Evolutionary conservation across 2,888 invertebrate genomes (phyloP).

Genomic region (Drosophila neotestacea): DNA sequence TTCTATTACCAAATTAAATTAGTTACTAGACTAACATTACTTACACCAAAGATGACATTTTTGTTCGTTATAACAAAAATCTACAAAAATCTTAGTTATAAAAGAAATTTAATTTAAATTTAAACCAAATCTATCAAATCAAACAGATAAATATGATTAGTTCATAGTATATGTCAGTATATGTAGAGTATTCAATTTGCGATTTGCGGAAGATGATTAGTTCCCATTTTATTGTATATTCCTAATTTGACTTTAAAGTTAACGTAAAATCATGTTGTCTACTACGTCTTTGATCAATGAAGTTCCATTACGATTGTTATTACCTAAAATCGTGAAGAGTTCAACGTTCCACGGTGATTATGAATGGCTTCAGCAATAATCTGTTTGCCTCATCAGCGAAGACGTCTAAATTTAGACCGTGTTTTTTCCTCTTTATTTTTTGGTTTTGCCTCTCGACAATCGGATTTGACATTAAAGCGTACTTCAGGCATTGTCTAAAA

Average conservation of each 20-base stretch:
- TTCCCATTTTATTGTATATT: background rate
- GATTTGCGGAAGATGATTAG: too few species aligned
- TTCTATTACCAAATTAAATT: too few species aligned
- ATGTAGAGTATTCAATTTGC: too few species aligned
- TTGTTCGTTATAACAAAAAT: too few species aligned
- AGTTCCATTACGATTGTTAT: conserved; percentile 6
- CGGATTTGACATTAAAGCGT: conserved; percentile 66
- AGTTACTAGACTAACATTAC: too few species aligned
- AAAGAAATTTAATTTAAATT: too few species aligned
- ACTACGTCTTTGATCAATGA: conserved; percentile 11
- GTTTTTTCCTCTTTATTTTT: background rate
- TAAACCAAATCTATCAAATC: too few species aligned
- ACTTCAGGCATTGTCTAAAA: conserved; percentile 39
- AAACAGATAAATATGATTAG: too few species aligned
- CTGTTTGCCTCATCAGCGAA: conserved; percentile 15
- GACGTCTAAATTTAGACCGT: conserved; percentile 26
- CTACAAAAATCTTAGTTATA: too few species aligned
- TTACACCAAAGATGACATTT: too few species aligned
- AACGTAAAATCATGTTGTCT: background rate
- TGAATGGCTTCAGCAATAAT: conserved; percentile 9
- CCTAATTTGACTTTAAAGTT: background rate
- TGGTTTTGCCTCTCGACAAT: conserved; percentile 46
- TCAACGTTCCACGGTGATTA: conserved; percentile 18
- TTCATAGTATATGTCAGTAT: too few species aligned
- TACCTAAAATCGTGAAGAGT: conserved; percentile 14